Evolutionary conservation across 2,797 vertebrate genomes (phyloP).

Genomic region (Lithobates pipiens): DNA sequence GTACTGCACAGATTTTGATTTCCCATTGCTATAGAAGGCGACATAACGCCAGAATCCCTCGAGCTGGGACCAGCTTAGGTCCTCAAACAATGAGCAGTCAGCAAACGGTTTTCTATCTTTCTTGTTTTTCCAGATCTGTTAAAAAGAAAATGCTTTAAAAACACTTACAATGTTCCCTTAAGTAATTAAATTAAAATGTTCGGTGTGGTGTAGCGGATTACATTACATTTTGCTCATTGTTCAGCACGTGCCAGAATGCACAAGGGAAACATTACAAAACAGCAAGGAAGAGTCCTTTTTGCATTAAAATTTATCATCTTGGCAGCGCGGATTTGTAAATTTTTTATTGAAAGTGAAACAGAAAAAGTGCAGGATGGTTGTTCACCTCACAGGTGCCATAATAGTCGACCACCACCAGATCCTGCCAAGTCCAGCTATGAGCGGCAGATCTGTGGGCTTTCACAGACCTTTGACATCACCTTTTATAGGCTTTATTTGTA

Average conservation of each 20-base stretch:
- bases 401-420: neutral
- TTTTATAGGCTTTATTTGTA: neutral
- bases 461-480: neutral
- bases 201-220: neutral
- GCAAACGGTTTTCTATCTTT: slow-evolving; percentile 14
- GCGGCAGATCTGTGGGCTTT: too few species aligned
- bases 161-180: slow-evolving; percentile 12
- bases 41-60: neutral
- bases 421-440: too few species aligned
- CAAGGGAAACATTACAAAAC: slow-evolving; percentile 9
- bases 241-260: neutral
- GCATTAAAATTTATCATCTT: slow-evolving; percentile 31
- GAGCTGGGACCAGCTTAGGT: neutral
- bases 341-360: neutral
- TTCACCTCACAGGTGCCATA: neutral
- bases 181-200: slow-evolving; percentile 44
- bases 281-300: neutral
- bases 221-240: slow-evolving; percentile 17
- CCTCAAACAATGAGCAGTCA: neutral
- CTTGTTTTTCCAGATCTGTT: slow-evolving; percentile 14
- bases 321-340: neutral
- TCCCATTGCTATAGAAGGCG: neutral
- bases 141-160: slow-evolving; percentile 14
- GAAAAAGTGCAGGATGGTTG: neutral
- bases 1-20: neutral